Evolutionary conservation across 2,797 vertebrate species (phyloP).

Genomic region (Typhlichthys subterraneus): DNA sequence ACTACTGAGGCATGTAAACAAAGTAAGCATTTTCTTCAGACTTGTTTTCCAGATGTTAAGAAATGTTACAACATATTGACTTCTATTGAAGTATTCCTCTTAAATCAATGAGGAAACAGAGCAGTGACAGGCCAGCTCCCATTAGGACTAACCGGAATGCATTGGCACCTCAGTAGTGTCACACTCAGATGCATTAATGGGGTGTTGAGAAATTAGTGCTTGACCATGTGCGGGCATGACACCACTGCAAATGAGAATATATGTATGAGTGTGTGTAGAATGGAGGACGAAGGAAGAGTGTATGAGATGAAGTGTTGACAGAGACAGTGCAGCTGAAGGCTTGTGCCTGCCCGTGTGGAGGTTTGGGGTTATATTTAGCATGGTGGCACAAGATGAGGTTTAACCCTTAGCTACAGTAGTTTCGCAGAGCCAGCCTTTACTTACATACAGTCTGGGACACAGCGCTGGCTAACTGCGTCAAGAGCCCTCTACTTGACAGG

Average conservation of each 20-base stretch:
- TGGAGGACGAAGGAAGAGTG: slow-evolving; percentile 23
- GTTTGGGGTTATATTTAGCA: slow-evolving; percentile 68
- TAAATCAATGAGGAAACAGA: slow-evolving; percentile 10
- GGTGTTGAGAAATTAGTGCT: slow-evolving; percentile 49
- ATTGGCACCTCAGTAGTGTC: slow-evolving; percentile 27
- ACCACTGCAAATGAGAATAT: slow-evolving; percentile 47
- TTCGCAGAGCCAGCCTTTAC: no score
- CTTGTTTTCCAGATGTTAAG: no score
- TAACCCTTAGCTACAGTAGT: slow-evolving; percentile 41
- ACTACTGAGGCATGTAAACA: no score
- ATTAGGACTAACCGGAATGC: slow-evolving; percentile 24
- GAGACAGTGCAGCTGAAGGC: slow-evolving; percentile 58
- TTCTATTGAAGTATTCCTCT: neutral
- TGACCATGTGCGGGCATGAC: slow-evolving; percentile 35
- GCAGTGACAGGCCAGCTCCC: slow-evolving; percentile 1
- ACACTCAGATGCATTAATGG: slow-evolving; percentile 61
- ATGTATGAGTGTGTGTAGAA: slow-evolving; percentile 16
- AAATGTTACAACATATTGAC: no score
- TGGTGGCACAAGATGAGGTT: slow-evolving; percentile 47
- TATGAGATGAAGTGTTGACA: slow-evolving; percentile 52
- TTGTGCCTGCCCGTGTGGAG: slow-evolving; percentile 58
- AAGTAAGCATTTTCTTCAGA: no score
- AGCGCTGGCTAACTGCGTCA: no score
- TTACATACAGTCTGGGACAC: no score
- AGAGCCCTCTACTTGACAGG: no score